Base-by-base conservation (phyloP, 2,888 invertebrate genomes). In the Drosophila dives region DNA sequence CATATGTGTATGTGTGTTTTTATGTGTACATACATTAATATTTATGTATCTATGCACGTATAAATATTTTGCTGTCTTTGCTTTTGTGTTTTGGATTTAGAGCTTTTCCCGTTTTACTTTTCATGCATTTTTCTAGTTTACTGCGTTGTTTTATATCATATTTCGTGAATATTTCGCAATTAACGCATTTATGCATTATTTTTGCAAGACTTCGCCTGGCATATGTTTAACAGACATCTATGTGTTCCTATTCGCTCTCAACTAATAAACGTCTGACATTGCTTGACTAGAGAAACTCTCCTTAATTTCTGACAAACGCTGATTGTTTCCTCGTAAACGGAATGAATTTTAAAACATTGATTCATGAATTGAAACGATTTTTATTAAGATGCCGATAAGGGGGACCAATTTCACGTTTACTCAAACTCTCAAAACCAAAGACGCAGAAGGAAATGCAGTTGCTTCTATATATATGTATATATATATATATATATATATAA, bases 101-200 rank as follows among this genome's bases (percentile, higher is more conserved):
- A 67, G 33, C 54, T 66, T 33, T 66, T 65, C 40, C 45, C 55
- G 40, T 40, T 32, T 56, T 29, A 42, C 29, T 42, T 56, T 56
- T 42, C 20, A 53, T 45, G 48, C 53, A 54, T 67, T 67, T 67
- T 38, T 38, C 29, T 48, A 17, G 32, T 38, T 12, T 40, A 38
- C 38, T 51, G 17, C 53, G 65, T 15, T 20, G 66, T 48, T 48
- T n/a, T 40, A 33, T 26, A 49, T 49, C 33, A n/a, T 23, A 23
- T 38, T 29, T 29, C 38, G 32, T 3, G 48, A 20, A 32, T 66
- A n/a, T 51, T 20, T 54, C 48, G 54, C 45, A 40, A 49, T 29
- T 67, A 67, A 49, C 26, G 49, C 54, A 48, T 55, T 49, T 38
- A 20, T 55, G 49, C 29, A 40, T 50, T 55, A 48, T 20, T 45